Conservation (phyloP, 2,797 vertebrate genomes). For the Coregonus sp. region DNA sequence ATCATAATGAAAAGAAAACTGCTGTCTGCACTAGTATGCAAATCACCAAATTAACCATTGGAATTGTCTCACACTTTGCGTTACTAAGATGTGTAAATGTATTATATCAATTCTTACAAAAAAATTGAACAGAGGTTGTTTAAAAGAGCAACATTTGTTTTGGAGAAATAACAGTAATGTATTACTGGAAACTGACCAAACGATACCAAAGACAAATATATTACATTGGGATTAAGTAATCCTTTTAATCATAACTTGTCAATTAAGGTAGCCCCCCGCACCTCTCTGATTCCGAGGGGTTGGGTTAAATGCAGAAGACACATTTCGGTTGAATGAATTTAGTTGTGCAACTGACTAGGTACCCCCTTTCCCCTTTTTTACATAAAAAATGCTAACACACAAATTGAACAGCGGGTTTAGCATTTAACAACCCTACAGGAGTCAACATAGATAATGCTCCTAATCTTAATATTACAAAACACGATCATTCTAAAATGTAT, state of each 20-base stretch:
- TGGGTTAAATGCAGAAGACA: too few species aligned
- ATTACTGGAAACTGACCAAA: not conserved
- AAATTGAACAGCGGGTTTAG: not conserved
- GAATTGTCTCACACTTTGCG: not conserved
- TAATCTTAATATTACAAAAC: conserved; percentile 9
- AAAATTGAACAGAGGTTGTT: not conserved
- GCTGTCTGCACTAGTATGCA: not conserved
- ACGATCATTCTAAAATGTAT: not conserved
- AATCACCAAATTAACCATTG: too few species aligned
- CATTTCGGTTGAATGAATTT: too few species aligned
- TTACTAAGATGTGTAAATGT: not conserved
- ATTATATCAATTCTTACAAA: not conserved
- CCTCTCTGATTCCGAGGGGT: too few species aligned
- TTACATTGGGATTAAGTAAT: not conserved
- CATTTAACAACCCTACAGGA: conserved; percentile 21
- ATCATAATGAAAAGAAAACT: not conserved
- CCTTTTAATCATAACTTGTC: not conserved
- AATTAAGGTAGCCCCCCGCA: too few species aligned
- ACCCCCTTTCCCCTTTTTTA: not conserved
- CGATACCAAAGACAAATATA: not conserved
- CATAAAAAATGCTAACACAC: conserved; percentile 5
- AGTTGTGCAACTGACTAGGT: too few species aligned
- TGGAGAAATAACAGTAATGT: not conserved
- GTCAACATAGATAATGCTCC: conserved; percentile 21
- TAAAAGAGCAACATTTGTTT: not conserved